A percentile compares a stretch with the other conserved stretches of the same genome.
These are phyloP conservation scores for Luperina nickerlii DNA, from an alignment of 2,888 invertebrate genomes.

Conservation along the genomic window DNA sequence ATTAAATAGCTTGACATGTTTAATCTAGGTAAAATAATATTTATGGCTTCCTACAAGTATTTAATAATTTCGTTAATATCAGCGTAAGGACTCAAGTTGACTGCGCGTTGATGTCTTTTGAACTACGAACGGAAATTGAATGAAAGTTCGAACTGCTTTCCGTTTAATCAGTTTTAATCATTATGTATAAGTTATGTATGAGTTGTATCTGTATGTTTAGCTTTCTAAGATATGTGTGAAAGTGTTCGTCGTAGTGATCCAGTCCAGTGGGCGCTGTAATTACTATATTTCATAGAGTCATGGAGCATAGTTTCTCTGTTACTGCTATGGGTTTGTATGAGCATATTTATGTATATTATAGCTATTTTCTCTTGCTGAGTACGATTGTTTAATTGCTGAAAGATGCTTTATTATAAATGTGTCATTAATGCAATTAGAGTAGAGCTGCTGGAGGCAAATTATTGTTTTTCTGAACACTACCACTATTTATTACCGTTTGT, in stretches of 20 bases:
- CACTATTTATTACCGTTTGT: neutral
- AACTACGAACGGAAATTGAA: conserved; percentile 48
- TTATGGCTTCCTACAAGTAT: conserved; percentile 25
- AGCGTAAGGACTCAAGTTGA: neutral
- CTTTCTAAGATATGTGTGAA: conserved; percentile 48
- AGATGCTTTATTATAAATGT: neutral
- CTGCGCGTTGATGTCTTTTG: conserved; percentile 72
- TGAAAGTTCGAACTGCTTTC: conserved; percentile 26
- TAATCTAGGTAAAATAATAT: conserved; percentile 32
- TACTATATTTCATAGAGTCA: conserved; percentile 34
- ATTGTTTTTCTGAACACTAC: neutral
- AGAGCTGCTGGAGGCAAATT: neutral
- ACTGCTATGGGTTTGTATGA: conserved; percentile 16
- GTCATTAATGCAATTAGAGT: neutral
- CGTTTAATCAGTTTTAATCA: conserved; percentile 24
- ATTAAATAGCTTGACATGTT: conserved; percentile 25
- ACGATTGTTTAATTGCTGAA: neutral
- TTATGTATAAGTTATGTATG: neutral
- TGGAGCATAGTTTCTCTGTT: conserved; percentile 23
- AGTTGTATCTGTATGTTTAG: conserved; percentile 29
- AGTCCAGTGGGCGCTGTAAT: conserved; percentile 50
- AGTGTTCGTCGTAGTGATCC: conserved; percentile 30
- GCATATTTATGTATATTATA: conserved; percentile 3
- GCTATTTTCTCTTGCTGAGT: conserved; percentile 11
- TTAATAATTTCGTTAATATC: conserved; percentile 1